These are phyloP conservation scores for Heterotis niloticus DNA, from an alignment of 2,113 vertebrate genomes.

Conservation along the genomic window DNA sequence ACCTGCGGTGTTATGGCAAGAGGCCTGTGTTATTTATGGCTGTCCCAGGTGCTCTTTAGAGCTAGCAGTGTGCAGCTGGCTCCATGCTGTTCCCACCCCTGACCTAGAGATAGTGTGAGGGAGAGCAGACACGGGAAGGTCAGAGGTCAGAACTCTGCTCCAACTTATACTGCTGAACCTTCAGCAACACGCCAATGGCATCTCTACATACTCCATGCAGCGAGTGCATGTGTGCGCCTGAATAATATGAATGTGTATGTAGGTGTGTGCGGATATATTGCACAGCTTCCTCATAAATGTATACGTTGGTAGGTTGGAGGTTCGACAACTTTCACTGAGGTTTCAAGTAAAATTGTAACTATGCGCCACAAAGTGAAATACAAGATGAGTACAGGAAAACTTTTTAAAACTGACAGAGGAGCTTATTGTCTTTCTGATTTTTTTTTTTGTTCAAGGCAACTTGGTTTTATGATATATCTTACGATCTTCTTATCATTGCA, in stretches of 20 bases:
- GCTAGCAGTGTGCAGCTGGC: constrained; percentile 2
- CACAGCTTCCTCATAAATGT: too few relatives aligned
- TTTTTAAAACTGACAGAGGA: too few relatives aligned
- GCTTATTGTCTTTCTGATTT: too few relatives aligned
- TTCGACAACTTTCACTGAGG: too few relatives aligned
- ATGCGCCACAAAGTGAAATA: too few relatives aligned
- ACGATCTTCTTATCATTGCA: too few relatives aligned
- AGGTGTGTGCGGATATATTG: too few relatives aligned
- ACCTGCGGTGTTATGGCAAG: constrained; percentile 36
- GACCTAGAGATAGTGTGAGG: constrained; percentile 4
- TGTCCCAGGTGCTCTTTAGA: constrained; percentile 39
- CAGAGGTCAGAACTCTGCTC: constrained; percentile 10
- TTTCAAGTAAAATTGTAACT: too few relatives aligned
- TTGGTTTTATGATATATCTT: too few relatives aligned
- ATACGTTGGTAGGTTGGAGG: too few relatives aligned
- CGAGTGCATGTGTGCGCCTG: not conserved
- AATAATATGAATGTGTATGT: not conserved
- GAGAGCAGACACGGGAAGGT: not conserved
- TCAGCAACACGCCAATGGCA: not conserved
- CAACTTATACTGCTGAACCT: not conserved
- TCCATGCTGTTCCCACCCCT: not conserved
- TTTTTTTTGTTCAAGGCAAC: too few relatives aligned
- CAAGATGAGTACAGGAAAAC: too few relatives aligned
- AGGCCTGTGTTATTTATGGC: constrained; percentile 49
- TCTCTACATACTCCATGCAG: not conserved